Evolutionary conservation across 2,113 vertebrate genomes (phyloP).

Genomic region (Psammodynastes pulverulentus): DNA sequence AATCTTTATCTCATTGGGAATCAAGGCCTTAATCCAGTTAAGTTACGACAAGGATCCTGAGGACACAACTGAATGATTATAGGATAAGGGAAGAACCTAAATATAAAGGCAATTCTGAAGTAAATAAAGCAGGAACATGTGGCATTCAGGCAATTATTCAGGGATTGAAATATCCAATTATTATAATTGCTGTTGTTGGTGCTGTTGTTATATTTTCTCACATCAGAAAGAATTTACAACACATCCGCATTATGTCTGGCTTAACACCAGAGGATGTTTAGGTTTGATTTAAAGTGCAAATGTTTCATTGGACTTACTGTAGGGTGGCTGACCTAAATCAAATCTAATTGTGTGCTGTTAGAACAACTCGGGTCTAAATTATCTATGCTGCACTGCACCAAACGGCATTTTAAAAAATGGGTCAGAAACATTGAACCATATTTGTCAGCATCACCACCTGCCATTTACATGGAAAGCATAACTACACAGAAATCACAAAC

Average conservation of each 20-base stretch:
- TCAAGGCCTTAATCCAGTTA: constrained; percentile 54
- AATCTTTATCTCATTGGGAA: constrained; percentile 60
- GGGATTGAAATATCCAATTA: constrained; percentile 27
- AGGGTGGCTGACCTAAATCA: constrained; percentile 57
- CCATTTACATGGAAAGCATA: constrained; percentile 58
- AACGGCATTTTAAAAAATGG: constrained; percentile 40
- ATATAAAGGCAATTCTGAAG: constrained; percentile 40
- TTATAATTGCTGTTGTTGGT: background rate
- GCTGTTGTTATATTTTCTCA: background rate
- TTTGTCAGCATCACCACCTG: constrained; percentile 51
- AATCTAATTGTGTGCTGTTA: constrained; percentile 55
- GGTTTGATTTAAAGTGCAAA: constrained; percentile 53
- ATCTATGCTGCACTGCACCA: constrained; percentile 38
- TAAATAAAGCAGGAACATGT: constrained; percentile 22
- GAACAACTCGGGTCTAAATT: constrained; percentile 55
- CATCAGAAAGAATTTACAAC: constrained; percentile 14
- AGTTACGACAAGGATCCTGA: constrained; percentile 47
- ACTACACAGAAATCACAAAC: constrained; percentile 31
- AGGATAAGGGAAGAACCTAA: constrained; percentile 41
- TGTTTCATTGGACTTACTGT: constrained; percentile 22
- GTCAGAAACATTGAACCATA: constrained; percentile 45
- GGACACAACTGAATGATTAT: constrained; percentile 48
- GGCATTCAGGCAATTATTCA: constrained; percentile 19
- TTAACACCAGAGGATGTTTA: constrained; percentile 5
- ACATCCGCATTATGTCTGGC: constrained; percentile 18